Conservation (phyloP, 2,113 vertebrate species). For the Jaculus jaculus region DNA sequence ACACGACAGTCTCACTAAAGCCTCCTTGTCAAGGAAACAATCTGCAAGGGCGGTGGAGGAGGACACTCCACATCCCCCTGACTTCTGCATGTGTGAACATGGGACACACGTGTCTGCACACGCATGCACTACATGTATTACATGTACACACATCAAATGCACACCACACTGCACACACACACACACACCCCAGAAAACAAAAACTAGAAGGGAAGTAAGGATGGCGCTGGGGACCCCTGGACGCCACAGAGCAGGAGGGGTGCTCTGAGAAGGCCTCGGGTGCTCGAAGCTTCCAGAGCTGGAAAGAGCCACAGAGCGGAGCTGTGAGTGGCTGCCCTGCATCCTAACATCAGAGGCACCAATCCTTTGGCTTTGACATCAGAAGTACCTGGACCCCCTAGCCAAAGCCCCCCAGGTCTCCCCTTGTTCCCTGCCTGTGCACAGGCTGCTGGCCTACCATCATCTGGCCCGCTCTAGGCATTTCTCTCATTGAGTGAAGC, state of each 20-base stretch:
- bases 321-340: accelerated
- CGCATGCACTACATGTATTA: too few species aligned
- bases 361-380: background rate
- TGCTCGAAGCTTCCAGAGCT: background rate
- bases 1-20: too few species aligned
- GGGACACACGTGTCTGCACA: too few species aligned
- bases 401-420: background rate
- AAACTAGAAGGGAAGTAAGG: background rate
- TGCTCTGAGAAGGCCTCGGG: background rate
- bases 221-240: background rate
- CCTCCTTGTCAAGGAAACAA: too few species aligned
- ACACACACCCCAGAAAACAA: too few species aligned
- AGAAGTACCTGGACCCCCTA: background rate
- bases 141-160: too few species aligned
- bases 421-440: background rate
- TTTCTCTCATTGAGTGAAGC: constrained; percentile 4
- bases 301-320: background rate
- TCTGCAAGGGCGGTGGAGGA: too few species aligned
- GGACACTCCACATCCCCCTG: too few species aligned
- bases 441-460: background rate
- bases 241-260: background rate
- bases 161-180: too few species aligned
- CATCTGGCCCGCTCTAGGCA: background rate
- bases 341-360: accelerated
- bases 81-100: too few species aligned